A percentile compares a stretch with the other conserved stretches of the same genome.
These are phyloP conservation scores for Drosophila nr. medialis DNA, from an alignment of 2,888 invertebrate species.

Conservation along the genomic window DNA sequence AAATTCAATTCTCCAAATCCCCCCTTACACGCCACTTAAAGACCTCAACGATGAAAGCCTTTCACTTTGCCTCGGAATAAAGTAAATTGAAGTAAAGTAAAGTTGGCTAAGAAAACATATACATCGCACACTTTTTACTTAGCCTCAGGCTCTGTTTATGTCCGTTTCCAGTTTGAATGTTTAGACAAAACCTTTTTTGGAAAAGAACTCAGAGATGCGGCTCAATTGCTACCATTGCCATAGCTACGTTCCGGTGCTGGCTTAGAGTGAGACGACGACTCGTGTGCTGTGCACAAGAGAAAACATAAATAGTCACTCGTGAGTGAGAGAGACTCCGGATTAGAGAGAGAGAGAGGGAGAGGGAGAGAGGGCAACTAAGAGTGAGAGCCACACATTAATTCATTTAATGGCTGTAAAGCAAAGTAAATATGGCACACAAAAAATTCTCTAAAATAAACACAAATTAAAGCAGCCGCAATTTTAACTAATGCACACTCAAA, in stretches of 20 bases:
- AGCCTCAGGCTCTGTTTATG: slow-evolving; percentile 36
- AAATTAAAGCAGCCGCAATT: slow-evolving; percentile 51
- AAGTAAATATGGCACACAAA: slow-evolving; percentile 42
- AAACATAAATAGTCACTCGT: background rate
- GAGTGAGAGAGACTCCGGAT: too few relatives aligned
- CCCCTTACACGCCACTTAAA: slow-evolving; percentile 14
- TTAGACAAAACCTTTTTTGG: slow-evolving; percentile 57
- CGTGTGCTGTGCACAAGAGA: background rate
- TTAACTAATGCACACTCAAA: slow-evolving; percentile 6
- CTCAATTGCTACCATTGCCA: slow-evolving; percentile 24
- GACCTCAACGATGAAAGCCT: slow-evolving; percentile 36
- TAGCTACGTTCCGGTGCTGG: slow-evolving; percentile 32
- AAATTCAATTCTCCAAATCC: slow-evolving; percentile 55
- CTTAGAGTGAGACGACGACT: slow-evolving; percentile 15
- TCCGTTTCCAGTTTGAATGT: slow-evolving; percentile 46
- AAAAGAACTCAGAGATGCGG: slow-evolving; percentile 28
- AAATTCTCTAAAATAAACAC: slow-evolving; percentile 50
- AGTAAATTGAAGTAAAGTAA: slow-evolving; percentile 42
- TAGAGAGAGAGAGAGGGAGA: background rate
- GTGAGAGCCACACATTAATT: slow-evolving; percentile 60
- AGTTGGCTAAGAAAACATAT: slow-evolving; percentile 47
- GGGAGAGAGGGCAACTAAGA: background rate
- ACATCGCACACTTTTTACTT: slow-evolving; percentile 27
- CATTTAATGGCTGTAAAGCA: slow-evolving; percentile 65
- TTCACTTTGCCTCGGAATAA: slow-evolving; percentile 28